These are phyloP conservation scores for Megastigmus dorsalis DNA, from an alignment of 2,888 invertebrate species.

Conservation along the genomic window DNA sequence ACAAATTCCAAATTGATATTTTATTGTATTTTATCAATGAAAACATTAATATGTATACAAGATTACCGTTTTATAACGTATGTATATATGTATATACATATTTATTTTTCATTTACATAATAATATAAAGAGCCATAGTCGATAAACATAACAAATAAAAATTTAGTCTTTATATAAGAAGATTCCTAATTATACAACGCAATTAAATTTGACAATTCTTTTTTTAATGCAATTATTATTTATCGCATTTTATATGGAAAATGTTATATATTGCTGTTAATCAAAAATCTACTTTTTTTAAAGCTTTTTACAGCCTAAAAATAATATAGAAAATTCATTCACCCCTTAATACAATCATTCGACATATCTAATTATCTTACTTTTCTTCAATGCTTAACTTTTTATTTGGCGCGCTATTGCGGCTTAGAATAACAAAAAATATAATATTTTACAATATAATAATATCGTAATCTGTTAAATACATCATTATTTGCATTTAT, in stretches of 20 bases:
- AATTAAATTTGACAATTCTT: conserved; percentile 20
- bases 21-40: conserved; percentile 50
- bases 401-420: conserved; percentile 53
- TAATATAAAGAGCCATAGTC: conserved; percentile 62
- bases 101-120: conserved; percentile 59
- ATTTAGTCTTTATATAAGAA: conserved; percentile 43
- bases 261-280: conserved; percentile 39
- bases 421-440: conserved; percentile 71
- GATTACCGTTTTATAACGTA: conserved; percentile 51
- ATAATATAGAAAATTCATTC: conserved; percentile 56
- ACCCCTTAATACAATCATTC: conserved; percentile 53
- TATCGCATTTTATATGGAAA: conserved; percentile 30
- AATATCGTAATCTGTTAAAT: conserved; percentile 66
- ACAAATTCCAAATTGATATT: conserved; percentile 53
- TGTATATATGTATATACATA: conserved; percentile 50
- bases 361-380: conserved; percentile 43
- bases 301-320: conserved; percentile 60
- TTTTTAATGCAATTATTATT: conserved; percentile 40
- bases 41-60: conserved; percentile 53
- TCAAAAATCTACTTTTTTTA: conserved; percentile 46
- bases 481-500: conserved; percentile 62
- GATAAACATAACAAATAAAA: conserved; percentile 63
- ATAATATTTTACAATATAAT: conserved; percentile 72
- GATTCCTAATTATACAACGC: conserved; percentile 31
- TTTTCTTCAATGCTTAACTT: conserved; percentile 45